phyloP scores from a whole-genome alignment of 2,797 vertebrate species.

The Pelobates cultripes region DNA sequence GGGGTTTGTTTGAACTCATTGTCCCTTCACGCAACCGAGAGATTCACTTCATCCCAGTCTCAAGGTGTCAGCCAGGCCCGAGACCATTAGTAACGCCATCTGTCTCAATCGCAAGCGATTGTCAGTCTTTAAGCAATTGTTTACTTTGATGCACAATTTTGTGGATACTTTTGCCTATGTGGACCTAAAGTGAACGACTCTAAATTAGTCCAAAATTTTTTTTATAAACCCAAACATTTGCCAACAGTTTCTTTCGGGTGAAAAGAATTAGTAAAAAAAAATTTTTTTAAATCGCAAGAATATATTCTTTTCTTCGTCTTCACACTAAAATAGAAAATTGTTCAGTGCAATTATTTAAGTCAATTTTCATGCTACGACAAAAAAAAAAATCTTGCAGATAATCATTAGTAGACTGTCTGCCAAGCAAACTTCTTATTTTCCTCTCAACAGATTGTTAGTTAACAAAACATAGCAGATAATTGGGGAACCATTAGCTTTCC shows the following conservation, averaged over 20 bases:
- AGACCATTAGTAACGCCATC: slow-evolving; percentile 27
- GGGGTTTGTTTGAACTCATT: slow-evolving; percentile 7
- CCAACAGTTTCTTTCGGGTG: too few relatives aligned
- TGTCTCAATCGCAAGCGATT: slow-evolving; percentile 27
- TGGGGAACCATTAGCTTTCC: neutral
- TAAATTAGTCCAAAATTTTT: too few relatives aligned
- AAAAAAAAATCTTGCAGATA: neutral
- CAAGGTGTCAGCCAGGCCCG: slow-evolving; percentile 16
- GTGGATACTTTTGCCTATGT: neutral
- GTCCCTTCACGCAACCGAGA: slow-evolving; percentile 12
- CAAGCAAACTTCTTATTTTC: neutral
- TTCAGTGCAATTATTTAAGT: neutral
- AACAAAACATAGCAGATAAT: slow-evolving; percentile 15
- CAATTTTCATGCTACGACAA: neutral
- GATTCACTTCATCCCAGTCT: slow-evolving; percentile 11
- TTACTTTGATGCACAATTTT: slow-evolving; percentile 1
- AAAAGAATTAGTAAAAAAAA: too few relatives aligned
- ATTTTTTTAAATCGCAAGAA: neutral
- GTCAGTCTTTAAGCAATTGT: slow-evolving; percentile 25
- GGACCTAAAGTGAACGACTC: neutral
- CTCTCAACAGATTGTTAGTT: slow-evolving; percentile 13
- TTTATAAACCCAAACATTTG: neutral
- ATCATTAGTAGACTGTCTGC: neutral
- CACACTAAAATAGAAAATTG: slow-evolving; percentile 1
- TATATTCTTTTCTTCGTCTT: neutral